Evolutionary conservation across 2,797 vertebrate genomes (phyloP).

Genomic region (Lacerta agilis): DNA sequence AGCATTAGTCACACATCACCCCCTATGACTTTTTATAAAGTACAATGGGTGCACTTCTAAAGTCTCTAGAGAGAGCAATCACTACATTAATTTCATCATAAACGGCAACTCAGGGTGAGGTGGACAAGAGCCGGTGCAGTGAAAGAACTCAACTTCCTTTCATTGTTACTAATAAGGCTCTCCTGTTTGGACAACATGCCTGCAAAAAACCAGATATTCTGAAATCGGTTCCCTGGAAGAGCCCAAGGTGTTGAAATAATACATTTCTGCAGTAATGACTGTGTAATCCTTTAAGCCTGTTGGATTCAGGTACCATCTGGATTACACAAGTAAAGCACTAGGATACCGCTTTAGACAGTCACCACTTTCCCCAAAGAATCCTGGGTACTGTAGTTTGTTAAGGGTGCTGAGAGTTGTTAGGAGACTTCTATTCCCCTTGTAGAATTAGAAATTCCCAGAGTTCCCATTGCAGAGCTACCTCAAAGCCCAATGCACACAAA

Average conservation of each 20-base stretch:
- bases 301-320: background rate
- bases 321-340: too few relatives aligned
- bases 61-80: slow-evolving; percentile 54
- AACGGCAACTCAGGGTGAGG: slow-evolving; percentile 29
- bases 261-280: slow-evolving; percentile 1
- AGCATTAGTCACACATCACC: slow-evolving; percentile 56
- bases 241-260: accelerated
- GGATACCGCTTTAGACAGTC: too few relatives aligned
- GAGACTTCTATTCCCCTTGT: too few relatives aligned
- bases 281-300: background rate
- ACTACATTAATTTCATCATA: slow-evolving; percentile 52
- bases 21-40: slow-evolving; percentile 47
- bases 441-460: too few relatives aligned
- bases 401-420: too few relatives aligned
- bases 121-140: background rate
- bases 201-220: background rate
- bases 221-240: slow-evolving; percentile 34
- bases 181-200: slow-evolving; percentile 28
- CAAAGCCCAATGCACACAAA: background rate
- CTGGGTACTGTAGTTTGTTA: too few relatives aligned
- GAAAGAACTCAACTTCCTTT: slow-evolving; percentile 30
- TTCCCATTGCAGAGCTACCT: background rate
- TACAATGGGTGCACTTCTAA: slow-evolving; percentile 31
- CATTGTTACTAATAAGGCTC: slow-evolving; percentile 20
- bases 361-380: too few relatives aligned